Evolutionary conservation across 2,113 vertebrate species (phyloP).

Genomic region (Columbina picui): DNA sequence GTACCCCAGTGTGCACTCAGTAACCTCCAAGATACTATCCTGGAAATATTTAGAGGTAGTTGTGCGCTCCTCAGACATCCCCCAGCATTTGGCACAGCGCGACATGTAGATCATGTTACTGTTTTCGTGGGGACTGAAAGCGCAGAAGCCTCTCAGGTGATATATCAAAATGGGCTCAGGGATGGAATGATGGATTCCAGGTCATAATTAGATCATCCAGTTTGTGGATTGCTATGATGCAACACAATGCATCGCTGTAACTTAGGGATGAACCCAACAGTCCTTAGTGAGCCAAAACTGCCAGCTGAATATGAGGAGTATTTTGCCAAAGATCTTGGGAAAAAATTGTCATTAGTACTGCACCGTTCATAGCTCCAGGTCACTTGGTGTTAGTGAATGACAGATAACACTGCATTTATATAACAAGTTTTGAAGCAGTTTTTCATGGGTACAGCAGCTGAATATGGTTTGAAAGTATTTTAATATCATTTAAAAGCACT

Average conservation of each 20-base stretch:
- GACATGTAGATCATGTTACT: not conserved
- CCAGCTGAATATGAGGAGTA: not conserved
- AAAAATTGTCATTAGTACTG: not conserved
- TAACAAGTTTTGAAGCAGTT: not conserved
- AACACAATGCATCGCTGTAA: not conserved
- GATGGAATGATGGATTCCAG: not conserved
- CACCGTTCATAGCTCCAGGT: not conserved
- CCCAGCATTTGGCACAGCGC: not conserved
- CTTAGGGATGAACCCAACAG: not conserved
- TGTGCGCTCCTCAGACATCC: not conserved
- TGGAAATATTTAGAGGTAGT: not conserved
- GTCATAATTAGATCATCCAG: not conserved
- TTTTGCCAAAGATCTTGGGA: not conserved
- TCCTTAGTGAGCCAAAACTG: not conserved
- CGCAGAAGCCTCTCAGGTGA: not conserved
- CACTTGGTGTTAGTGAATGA: not conserved
- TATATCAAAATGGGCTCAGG: not conserved
- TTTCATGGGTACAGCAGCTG: not conserved
- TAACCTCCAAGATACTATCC: not conserved
- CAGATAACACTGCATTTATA: not conserved
- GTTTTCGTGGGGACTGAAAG: not conserved
- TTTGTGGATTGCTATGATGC: not conserved
- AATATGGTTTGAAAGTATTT: not conserved
- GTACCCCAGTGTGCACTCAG: fast-evolving
- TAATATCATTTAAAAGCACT: not conserved